phyloP scores from a whole-genome alignment of 2,113 vertebrate genomes.

The Pelecanoides urinatrix region DNA sequence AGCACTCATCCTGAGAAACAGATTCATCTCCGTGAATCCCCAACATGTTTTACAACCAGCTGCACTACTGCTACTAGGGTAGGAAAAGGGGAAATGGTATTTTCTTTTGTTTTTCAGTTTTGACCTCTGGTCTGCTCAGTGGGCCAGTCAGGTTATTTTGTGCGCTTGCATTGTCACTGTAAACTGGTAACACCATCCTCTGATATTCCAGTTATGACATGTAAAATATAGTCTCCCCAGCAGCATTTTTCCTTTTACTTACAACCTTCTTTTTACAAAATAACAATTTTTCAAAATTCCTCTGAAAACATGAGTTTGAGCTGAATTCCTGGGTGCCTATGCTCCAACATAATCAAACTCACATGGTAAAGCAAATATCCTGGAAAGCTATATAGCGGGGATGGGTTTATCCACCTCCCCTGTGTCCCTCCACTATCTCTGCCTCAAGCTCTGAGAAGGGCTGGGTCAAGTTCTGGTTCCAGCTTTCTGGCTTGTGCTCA shows the following conservation, averaged over 20 bases:
- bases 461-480: neutral
- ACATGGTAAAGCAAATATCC: neutral
- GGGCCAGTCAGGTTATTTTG: neutral
- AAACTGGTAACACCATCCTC: neutral
- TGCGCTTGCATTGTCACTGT: neutral
- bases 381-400: neutral
- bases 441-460: neutral
- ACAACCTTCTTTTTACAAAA: neutral
- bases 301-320: neutral
- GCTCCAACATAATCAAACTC: neutral
- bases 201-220: neutral
- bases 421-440: neutral
- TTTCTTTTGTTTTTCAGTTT: neutral
- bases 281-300: neutral
- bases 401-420: neutral
- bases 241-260: neutral
- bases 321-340: neutral
- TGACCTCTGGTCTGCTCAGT: neutral
- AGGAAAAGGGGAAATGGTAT: neutral
- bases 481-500: neutral
- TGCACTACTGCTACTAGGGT: neutral
- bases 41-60: neutral
- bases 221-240: neutral
- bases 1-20: neutral
- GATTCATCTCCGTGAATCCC: neutral